Evolutionary conservation across 1,140 invertebrate species (phyloP).

Genomic region (Platyscapa corneri): DNA sequence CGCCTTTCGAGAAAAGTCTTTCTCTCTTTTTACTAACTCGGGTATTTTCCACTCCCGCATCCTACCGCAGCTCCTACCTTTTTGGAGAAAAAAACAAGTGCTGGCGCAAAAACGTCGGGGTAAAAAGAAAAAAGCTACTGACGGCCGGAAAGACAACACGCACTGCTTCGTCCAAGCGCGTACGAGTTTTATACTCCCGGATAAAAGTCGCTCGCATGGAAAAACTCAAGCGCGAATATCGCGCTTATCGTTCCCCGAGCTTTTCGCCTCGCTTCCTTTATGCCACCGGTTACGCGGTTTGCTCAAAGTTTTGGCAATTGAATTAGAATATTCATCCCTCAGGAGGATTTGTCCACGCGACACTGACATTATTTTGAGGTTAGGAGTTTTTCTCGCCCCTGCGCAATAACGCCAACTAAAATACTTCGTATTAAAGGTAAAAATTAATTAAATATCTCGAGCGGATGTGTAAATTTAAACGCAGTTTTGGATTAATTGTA

Average conservation of each 20-base stretch:
- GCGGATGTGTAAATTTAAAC: too few relatives aligned
- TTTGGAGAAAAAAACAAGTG: not conserved
- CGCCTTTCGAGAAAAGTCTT: not conserved
- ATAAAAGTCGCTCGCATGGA: conserved; percentile 42
- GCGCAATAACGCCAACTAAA: not conserved
- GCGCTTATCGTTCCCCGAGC: conserved; percentile 27
- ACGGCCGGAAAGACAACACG: not conserved
- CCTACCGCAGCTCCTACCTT: not conserved
- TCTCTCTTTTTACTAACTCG: too few relatives aligned
- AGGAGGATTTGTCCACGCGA: not conserved
- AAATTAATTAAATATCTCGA: not conserved
- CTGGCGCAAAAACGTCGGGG: not conserved
- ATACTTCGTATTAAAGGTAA: not conserved
- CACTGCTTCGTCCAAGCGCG: conserved; percentile 17
- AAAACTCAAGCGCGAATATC: conserved; percentile 39
- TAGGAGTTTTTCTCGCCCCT: not conserved
- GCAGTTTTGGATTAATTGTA: not conserved
- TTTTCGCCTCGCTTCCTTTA: conserved; percentile 26
- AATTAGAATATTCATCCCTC: conserved; percentile 41
- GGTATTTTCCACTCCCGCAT: too few relatives aligned
- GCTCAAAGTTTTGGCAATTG: conserved; percentile 38
- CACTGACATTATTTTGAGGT: not conserved
- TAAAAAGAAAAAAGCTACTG: not conserved
- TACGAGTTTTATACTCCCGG: conserved; percentile 32
- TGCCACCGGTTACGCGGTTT: not conserved